Evolutionary conservation across 1,140 invertebrate genomes (phyloP).

Genomic region (Parapsyche elsis): DNA sequence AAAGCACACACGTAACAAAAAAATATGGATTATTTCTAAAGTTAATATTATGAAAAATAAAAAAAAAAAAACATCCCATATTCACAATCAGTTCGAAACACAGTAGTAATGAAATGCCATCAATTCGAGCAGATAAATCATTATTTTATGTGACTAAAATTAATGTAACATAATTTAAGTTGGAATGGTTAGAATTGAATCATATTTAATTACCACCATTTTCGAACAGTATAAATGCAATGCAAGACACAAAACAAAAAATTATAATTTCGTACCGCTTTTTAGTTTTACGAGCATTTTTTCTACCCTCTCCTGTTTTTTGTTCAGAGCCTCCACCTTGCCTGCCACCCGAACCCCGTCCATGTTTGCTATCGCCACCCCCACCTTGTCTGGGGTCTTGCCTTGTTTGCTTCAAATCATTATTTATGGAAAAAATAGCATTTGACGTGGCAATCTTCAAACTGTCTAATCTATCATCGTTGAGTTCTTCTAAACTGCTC

Average conservation of each 20-base stretch:
- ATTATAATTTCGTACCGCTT: conserved; percentile 26
- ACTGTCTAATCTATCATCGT: conserved; percentile 12
- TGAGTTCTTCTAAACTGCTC: conserved; percentile 11
- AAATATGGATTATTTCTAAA: too few relatives aligned
- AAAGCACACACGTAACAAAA: too few relatives aligned
- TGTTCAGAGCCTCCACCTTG: conserved; percentile 30
- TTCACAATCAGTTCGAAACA: too few relatives aligned
- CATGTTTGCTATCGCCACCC: background rate
- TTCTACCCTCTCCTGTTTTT: conserved; percentile 24
- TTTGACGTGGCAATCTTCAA: background rate
- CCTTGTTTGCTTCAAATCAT: background rate
- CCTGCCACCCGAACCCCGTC: background rate
- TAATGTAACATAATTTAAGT: too few relatives aligned
- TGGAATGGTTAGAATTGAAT: too few relatives aligned
- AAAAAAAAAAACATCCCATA: too few relatives aligned
- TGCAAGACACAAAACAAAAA: background rate
- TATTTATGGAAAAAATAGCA: background rate
- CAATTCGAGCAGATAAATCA: too few relatives aligned
- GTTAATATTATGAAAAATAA: too few relatives aligned
- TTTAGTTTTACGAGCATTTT: conserved; percentile 25
- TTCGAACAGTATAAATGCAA: background rate
- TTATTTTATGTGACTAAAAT: too few relatives aligned
- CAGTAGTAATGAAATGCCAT: too few relatives aligned
- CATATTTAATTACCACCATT: too few relatives aligned
- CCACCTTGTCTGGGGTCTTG: background rate